Base-by-base conservation (phyloP, 2,113 vertebrate species). In the Electrona antarctica region DNA sequence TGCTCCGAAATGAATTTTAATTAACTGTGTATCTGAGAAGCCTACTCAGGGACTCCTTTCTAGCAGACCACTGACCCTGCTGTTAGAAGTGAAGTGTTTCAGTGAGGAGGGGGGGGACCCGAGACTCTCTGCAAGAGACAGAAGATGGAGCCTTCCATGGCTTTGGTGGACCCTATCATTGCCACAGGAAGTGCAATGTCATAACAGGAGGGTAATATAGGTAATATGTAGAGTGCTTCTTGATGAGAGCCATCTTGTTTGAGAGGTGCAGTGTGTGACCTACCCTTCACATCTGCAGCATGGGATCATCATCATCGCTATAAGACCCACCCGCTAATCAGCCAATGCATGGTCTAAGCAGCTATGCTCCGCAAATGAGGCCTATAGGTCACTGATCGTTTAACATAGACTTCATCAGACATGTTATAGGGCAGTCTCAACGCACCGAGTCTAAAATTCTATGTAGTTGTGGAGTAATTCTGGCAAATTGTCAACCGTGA, bases 1-100 rank as follows among this genome's bases (percentile, higher is more conserved):
- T 85, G 87, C 89, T 92, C 91, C 88, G 82, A 91, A 91, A 91
- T 87, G 84, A 92, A 93, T 93, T 92, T 90, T 92, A 93, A 93
- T 93, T 92, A 93, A 91, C 88, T 84, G 69, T 66, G 85, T 77
- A 87, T 87, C 87, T 87, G 81, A 87, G 85, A 83, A 69, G 82
- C 83, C 74, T 72, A 83, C 89, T 89, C 81, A 76, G 84, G 84
- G 80, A 85, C 82, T 85, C 78, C 87, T 90, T 85, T 82, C 81
- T 80, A 85, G 80, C 83, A 77, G 57, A 76, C 82, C 64, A 74
- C 72, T 91, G 89, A 90, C 89, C 89, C 79, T 66, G 46, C 73
- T 73, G 78, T 75, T 79, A 79, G 76, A 76, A 70, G 78, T 80
- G 65, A 84, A 87, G 84, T 64, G 33, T 41, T 41, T 41, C 69